Evolutionary conservation across 2,113 vertebrate genomes (phyloP).

Genomic region (Nicator chloris): DNA sequence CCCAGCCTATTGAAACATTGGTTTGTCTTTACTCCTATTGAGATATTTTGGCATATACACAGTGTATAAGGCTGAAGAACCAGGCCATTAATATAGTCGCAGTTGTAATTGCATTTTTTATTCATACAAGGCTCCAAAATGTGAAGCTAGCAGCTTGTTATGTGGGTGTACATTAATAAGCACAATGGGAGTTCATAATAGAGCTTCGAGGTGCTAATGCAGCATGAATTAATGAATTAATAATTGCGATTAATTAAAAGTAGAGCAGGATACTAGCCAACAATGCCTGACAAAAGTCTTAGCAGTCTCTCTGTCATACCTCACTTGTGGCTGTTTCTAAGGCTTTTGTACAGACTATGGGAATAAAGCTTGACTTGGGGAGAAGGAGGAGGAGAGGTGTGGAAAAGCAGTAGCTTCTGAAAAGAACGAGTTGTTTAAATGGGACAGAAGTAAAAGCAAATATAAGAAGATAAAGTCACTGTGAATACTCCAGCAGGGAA

Average conservation of each 20-base stretch:
- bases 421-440: not conserved
- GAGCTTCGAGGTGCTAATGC: not conserved
- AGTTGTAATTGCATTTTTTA: constrained; percentile 4
- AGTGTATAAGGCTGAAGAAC: not conserved
- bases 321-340: not conserved
- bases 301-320: not conserved
- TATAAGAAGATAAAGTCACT: not conserved
- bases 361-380: not conserved
- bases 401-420: not conserved
- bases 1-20: not conserved
- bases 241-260: constrained; percentile 37
- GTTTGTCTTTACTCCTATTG: not conserved
- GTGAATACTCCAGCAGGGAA: not conserved
- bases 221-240: constrained; percentile 43
- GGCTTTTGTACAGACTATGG: not conserved
- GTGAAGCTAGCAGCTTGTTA: constrained; percentile 31
- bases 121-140: not conserved
- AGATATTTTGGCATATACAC: not conserved
- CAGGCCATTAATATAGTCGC: not conserved
- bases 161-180: constrained; percentile 37
- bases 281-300: not conserved
- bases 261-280: not conserved
- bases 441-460: not conserved
- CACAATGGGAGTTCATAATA: constrained; percentile 33
- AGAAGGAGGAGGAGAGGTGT: not conserved